Evolutionary conservation across 2,797 vertebrate species (phyloP), one percentile per base, ranked within the genome.

Genomic region (Buphagus erythrorhynchus): DNA sequence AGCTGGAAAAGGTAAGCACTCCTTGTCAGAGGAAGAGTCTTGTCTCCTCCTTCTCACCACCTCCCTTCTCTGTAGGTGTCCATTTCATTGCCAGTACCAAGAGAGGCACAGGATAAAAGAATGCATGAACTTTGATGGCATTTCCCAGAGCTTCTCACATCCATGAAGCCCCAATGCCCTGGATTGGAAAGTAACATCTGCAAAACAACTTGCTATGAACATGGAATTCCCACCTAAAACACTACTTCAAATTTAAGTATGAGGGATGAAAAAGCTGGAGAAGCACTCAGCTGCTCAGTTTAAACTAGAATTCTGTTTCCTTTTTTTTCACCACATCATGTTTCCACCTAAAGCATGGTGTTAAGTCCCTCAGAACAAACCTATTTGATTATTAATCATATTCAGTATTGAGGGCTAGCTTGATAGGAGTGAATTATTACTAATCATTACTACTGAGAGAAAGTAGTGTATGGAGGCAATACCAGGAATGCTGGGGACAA

Each of bases 31-130:
- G 33, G 12, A 35, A 40, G 28, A 84, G 29, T 36, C 31, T 19
- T 19, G 1, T 49, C 36, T 67, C 24, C 42, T 12, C 31, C 38
- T 20, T 43, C 52, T 71, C 65, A 46, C 31, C 68, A 69, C 31
- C 26, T 79, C 59, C 19, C 26, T 40, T 71, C 61, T 71, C 35
- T 0, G 0, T 3, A 52, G n/a, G 10, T 29, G 21, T 43, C 55
- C 59, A 62, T 28, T 36, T 59, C 17, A 69, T 20, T 40, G 17
- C 20, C 66, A 57, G 10, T 26, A 86, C 16, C 22, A 35, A 63
- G 1, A 0, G 6, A 71, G 28, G 45, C 33, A 76, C 0, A 0
- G 15, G 33, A 72, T 9, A 76, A 73, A 76, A 55, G 33, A 16
- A 48, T 52, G 26, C 0, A 0, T 57, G 29, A 83, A 49, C 11